phyloP scores from a whole-genome alignment of 2,113 vertebrate species.

The Cyprinodon tularosa region DNA sequence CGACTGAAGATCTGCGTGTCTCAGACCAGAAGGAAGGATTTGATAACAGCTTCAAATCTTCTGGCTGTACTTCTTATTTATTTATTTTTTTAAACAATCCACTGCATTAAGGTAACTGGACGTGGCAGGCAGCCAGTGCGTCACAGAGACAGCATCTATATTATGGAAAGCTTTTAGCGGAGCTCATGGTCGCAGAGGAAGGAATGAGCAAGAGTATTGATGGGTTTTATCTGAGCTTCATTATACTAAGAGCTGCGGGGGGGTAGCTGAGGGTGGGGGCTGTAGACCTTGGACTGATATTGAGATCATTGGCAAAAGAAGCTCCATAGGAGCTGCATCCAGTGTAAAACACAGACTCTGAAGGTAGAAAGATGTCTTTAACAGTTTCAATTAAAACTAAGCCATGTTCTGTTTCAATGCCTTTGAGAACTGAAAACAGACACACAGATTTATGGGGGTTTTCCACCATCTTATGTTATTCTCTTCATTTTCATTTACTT shows the following conservation, averaged over 20 bases:
- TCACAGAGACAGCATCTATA: constrained; percentile 64
- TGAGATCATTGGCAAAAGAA: constrained; percentile 48
- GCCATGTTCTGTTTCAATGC: background rate
- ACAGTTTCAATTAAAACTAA: background rate
- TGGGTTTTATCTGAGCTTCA: constrained; percentile 81
- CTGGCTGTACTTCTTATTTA: background rate
- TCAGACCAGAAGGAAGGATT: background rate
- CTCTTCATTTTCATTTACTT: background rate
- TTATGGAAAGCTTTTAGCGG: constrained; percentile 83
- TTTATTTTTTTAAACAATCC: constrained; percentile 45
- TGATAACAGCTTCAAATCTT: constrained; percentile 1
- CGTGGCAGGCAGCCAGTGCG: constrained; percentile 75
- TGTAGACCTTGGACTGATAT: constrained; percentile 78
- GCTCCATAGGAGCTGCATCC: constrained; percentile 52
- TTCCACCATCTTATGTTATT: background rate
- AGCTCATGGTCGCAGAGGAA: constrained; percentile 55
- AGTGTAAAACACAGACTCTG: constrained; percentile 1
- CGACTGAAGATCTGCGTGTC: background rate
- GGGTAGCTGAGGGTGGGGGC: constrained; percentile 38
- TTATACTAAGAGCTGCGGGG: constrained; percentile 79
- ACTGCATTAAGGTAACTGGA: constrained; percentile 51
- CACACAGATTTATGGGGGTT: background rate
- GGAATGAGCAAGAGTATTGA: constrained; percentile 77
- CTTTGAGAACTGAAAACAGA: background rate
- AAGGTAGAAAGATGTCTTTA: background rate